Conservation (phyloP, 2,113 vertebrate species). For the Ochotona princeps region DNA sequence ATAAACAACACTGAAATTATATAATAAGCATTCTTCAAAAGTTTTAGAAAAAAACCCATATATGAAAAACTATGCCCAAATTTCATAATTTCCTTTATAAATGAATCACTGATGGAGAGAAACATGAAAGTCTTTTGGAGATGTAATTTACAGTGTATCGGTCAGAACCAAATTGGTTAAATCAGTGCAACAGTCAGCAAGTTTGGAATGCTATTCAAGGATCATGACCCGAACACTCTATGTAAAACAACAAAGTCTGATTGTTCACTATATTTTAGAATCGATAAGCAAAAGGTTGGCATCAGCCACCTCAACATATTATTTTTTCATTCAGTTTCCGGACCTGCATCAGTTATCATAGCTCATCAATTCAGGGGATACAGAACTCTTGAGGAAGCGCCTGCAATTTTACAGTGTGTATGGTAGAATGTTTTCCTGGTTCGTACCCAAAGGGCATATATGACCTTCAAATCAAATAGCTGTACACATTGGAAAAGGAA, state of each 20-base stretch:
- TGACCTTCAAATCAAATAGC: neutral
- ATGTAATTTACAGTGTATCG: neutral
- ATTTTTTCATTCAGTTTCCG: neutral
- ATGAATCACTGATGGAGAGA: neutral
- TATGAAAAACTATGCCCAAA: no score
- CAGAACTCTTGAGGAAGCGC: neutral
- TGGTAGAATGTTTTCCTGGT: neutral
- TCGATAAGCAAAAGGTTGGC: neutral
- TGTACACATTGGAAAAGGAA: neutral
- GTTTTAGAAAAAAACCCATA: no score
- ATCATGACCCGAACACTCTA: neutral
- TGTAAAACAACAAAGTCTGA: neutral
- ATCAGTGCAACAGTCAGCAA: neutral
- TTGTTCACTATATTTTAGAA: neutral
- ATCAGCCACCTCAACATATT: neutral
- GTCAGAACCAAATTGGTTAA: neutral
- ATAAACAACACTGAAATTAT: no score
- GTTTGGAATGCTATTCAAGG: neutral
- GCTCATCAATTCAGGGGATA: neutral
- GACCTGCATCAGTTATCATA: neutral
- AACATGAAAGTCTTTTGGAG: no score
- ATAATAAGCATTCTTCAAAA: no score
- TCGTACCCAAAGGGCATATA: neutral
- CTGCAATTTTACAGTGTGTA: neutral
- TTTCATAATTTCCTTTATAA: no score